A percentile compares a stretch with the other conserved stretches of the same genome.
Evolutionary conservation across 2,888 invertebrate species (phyloP).

Genomic region (Beris chalybata): DNA sequence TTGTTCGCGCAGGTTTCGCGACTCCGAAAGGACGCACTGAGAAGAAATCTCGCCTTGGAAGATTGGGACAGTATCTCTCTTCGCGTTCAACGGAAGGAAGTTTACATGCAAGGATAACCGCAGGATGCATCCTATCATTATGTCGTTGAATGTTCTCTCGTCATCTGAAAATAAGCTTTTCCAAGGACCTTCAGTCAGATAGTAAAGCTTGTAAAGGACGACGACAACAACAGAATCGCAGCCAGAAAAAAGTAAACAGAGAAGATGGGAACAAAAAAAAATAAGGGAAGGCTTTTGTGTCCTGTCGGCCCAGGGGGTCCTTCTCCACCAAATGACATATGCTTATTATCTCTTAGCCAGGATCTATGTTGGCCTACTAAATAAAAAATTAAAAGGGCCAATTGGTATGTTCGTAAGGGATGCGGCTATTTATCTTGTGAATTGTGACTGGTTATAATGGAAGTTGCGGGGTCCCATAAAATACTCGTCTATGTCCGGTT

Average conservation of each 20-base stretch:
- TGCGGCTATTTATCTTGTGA: constrained; percentile 15
- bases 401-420: constrained; percentile 17
- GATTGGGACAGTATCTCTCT: constrained; percentile 2
- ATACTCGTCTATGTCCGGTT: no score
- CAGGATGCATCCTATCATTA: constrained; percentile 31
- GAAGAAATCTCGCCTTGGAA: neutral
- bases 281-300: constrained; percentile 10
- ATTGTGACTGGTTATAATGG: neutral
- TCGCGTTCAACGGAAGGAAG: constrained; percentile 23
- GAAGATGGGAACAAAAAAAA: constrained; percentile 4
- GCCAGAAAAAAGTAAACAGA: constrained; percentile 23
- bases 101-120: constrained; percentile 31
- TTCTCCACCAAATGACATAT: constrained; percentile 22
- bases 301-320: neutral
- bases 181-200: constrained; percentile 10
- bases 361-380: constrained; percentile 5
- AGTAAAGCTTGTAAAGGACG: no score
- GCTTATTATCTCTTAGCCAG: constrained; percentile 27
- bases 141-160: constrained; percentile 11
- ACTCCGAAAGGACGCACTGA: constrained; percentile 15
- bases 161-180: constrained; percentile 15
- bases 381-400: constrained; percentile 28
- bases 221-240: constrained; percentile 2
- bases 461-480: no score
- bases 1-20: constrained; percentile 11